Evolutionary conservation across 1,140 invertebrate genomes (phyloP).

Genomic region (Drosophila pandora): DNA sequence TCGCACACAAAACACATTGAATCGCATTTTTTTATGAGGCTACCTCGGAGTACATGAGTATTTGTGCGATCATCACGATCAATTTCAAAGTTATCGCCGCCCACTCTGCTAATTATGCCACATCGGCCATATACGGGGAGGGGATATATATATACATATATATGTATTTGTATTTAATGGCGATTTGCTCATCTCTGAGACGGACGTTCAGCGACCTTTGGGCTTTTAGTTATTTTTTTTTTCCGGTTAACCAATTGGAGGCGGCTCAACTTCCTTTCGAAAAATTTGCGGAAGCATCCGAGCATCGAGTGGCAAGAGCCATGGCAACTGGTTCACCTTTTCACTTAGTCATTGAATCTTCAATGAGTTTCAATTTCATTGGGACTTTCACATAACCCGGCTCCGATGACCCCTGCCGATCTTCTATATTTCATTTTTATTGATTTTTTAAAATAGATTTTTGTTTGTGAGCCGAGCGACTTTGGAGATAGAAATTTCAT

Average conservation of each 20-base stretch:
- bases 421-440: constrained; percentile 12
- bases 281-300: constrained; percentile 54
- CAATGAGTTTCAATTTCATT: constrained; percentile 53
- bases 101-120: constrained; percentile 46
- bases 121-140: constrained; percentile 41
- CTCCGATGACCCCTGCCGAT: constrained; percentile 21
- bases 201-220: constrained; percentile 74
- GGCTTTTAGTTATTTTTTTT: constrained; percentile 5
- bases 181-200: constrained; percentile 48
- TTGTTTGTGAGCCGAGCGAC: not conserved
- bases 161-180: not conserved
- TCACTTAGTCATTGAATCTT: constrained; percentile 56
- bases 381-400: constrained; percentile 47
- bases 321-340: constrained; percentile 70
- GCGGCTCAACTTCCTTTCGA: constrained; percentile 58
- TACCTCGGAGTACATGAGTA: not conserved
- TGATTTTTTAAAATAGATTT: not conserved
- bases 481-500: constrained; percentile 52
- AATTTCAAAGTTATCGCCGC: constrained; percentile 52
- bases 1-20: constrained; percentile 11
- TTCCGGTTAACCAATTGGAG: constrained; percentile 19
- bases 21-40: constrained; percentile 5
- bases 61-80: constrained; percentile 38
- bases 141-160: constrained; percentile 11
- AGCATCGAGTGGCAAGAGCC: constrained; percentile 2